These are phyloP conservation scores for Gallinago stenura DNA, from an alignment of 2,797 vertebrate genomes.

Conservation along the genomic window DNA sequence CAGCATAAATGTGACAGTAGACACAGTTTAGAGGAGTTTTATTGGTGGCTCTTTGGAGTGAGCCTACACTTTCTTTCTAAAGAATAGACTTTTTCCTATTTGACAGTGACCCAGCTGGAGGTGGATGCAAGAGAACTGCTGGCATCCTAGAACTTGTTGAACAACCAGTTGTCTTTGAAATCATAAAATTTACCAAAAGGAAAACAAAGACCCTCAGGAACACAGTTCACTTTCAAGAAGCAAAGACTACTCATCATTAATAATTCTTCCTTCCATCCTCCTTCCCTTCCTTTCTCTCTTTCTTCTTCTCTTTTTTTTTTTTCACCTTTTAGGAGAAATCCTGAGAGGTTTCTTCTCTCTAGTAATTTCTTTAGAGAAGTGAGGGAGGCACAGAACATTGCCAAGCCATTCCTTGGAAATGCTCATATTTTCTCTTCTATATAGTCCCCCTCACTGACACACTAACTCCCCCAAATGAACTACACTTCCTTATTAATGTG, in stretches of 20 bases:
- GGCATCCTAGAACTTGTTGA: background rate
- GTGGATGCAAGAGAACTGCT: background rate
- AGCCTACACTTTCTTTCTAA: background rate
- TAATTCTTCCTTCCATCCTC: background rate
- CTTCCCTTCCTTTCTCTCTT: accelerated
- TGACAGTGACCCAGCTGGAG: background rate
- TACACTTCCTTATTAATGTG: background rate
- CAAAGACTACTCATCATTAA: background rate
- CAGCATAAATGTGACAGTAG: background rate
- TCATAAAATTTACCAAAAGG: background rate
- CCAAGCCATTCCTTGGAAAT: background rate
- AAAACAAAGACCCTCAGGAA: background rate
- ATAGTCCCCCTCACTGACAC: too few relatives aligned
- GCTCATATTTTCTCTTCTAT: background rate
- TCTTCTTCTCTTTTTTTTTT: background rate
- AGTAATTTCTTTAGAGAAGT: background rate
- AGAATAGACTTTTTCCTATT: background rate
- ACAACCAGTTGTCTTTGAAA: background rate
- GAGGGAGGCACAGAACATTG: background rate
- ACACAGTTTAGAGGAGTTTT: background rate
- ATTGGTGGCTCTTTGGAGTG: background rate
- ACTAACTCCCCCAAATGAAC: background rate
- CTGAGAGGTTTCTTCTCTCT: background rate
- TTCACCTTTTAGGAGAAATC: background rate
- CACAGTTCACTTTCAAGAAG: background rate